Conservation (phyloP, 2,888 invertebrate species). For the Drosophila parthenogenetica region DNA sequence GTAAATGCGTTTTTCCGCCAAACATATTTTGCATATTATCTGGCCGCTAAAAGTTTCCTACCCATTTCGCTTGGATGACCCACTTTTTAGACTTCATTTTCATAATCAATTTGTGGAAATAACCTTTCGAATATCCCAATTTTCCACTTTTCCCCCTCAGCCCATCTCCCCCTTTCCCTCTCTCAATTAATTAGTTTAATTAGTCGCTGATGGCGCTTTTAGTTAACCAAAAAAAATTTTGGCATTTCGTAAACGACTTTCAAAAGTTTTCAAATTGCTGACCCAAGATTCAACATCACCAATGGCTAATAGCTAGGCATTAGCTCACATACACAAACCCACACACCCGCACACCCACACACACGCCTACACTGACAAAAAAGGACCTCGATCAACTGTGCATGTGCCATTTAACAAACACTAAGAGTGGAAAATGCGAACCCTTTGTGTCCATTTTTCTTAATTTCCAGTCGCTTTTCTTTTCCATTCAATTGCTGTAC, state of each 20-base stretch:
- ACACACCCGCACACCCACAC: conserved; percentile 6
- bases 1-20: conserved; percentile 17
- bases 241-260: conserved; percentile 59
- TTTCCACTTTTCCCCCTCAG: not conserved
- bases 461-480: conserved; percentile 63
- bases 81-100: conserved; percentile 33
- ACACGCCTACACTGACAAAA: conserved; percentile 28
- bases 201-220: conserved; percentile 59
- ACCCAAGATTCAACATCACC: conserved; percentile 40
- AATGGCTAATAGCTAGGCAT: conserved; percentile 64
- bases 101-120: conserved; percentile 32
- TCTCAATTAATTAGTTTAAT: conserved; percentile 68
- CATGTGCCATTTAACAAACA: conserved; percentile 77
- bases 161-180: not conserved
- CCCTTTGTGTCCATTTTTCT: conserved; percentile 76
- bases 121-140: conserved; percentile 7
- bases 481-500: conserved; percentile 55
- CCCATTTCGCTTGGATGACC: conserved; percentile 48
- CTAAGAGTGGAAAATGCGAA: conserved; percentile 49
- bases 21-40: conserved; percentile 56
- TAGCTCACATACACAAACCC: conserved; percentile 27
- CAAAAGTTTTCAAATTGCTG: conserved; percentile 61
- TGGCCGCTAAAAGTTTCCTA: conserved; percentile 15
- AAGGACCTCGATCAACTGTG: conserved; percentile 70
- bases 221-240: conserved; percentile 54